Evolutionary conservation across 2,113 vertebrate species (phyloP), one percentile per base, ranked within the genome.

Genomic region (human): DNA sequence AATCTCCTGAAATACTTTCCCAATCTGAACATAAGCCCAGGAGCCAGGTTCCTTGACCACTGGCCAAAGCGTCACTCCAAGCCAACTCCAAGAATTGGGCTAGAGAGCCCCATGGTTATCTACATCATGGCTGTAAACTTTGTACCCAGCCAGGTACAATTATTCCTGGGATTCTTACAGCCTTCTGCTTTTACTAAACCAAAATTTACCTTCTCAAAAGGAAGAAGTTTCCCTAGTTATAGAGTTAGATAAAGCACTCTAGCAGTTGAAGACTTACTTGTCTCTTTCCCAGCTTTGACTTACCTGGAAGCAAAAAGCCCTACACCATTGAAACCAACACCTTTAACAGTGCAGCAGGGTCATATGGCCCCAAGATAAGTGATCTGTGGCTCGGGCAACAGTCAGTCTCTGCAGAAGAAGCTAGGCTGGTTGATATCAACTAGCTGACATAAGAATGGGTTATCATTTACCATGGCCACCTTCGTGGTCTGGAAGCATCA

Each of bases 81-180:
- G 59, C 75, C 66, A 94, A 61, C 30, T 82, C 75, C 25, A 83
- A 76, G 68, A 84, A 95, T 0, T 76, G 57, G 59, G 35, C 66
- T 86, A 50, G 30, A 90, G 91, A 86, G 27, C 59, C 30, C 79
- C 8, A 7, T 12, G 9, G 57, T 57, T 79, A 80, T 59, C 40
- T 80, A 45, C 16, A 16, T 1, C 0, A 11, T 23, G 40, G 48
- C 64, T 64, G 48, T 91, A 57, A 5, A 85, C 79, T 89, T 85
- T 81, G 88, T 61, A 55, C 55, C 86, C 38, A 59, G 75, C 38
- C 52, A 64, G 66, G 40, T 66, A 92, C 68, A 57, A 12, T 68
- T 95, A 79, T 83, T 97, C 61, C 89, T 59, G 38, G 55, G 61
- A 92, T 87, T 93, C 30, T 81, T 59, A 43, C 1, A 83, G 93